Conservation (phyloP, 2,888 invertebrate species). For the Siphlonurus alternatus region DNA sequence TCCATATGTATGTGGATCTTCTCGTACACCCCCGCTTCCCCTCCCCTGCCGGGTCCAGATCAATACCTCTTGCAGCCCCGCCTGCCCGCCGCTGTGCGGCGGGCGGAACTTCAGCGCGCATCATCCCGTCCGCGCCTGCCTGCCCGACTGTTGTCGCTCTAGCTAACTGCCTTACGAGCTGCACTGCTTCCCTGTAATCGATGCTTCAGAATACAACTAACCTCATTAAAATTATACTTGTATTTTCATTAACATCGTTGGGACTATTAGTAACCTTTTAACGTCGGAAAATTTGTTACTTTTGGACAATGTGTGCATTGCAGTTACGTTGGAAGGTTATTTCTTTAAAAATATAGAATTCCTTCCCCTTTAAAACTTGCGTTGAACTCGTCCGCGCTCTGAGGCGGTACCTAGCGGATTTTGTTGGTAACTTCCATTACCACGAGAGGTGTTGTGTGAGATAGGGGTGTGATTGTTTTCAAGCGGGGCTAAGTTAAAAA, state of each 20-base stretch:
- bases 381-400: neutral
- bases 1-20: neutral
- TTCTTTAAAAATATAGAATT: too few relatives aligned
- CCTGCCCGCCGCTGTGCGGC: neutral
- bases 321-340: too few relatives aligned
- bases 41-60: neutral
- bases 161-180: neutral
- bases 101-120: too few relatives aligned
- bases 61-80: neutral
- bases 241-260: too few relatives aligned
- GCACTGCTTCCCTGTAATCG: neutral
- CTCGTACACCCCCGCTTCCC: neutral
- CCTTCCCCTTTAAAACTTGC: neutral
- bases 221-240: too few relatives aligned
- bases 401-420: slow-evolving; percentile 3
- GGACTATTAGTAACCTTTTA: too few relatives aligned
- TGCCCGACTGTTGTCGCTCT: neutral
- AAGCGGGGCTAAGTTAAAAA: neutral
- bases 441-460: neutral
- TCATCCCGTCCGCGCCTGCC: neutral
- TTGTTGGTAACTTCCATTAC: neutral
- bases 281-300: too few relatives aligned
- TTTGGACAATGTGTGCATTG: too few relatives aligned
- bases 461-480: neutral
- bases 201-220: too few relatives aligned